These are phyloP conservation scores for Eospalax fontanierii DNA, from an alignment of 2,797 vertebrate genomes.

Conservation along the genomic window DNA sequence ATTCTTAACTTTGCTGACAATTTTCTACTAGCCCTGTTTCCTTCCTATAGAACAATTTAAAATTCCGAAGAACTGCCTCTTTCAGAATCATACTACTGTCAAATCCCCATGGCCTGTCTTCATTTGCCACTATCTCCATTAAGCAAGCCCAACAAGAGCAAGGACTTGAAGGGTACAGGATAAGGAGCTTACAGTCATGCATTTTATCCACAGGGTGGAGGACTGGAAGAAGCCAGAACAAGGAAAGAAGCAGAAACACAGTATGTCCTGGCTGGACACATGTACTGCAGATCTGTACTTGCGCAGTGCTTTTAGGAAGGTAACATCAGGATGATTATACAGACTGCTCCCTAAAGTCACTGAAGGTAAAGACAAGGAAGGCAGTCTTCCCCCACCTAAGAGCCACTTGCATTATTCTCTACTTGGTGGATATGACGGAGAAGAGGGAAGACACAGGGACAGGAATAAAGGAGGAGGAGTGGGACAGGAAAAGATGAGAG, in stretches of 20 bases:
- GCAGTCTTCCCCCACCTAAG: conserved; percentile 23
- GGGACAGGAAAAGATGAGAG: conserved; percentile 17
- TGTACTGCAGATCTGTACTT: not conserved
- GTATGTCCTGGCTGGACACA: not conserved
- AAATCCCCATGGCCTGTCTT: conserved; percentile 12
- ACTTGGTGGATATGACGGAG: conserved; percentile 47
- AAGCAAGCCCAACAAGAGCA: not conserved
- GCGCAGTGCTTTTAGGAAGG: not conserved
- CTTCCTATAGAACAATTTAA: conserved; percentile 56
- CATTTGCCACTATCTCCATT: conserved; percentile 28
- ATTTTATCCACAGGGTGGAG: not conserved
- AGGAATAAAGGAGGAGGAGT: not conserved
- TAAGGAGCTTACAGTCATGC: not conserved
- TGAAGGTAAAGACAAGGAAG: not conserved
- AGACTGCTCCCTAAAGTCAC: conserved; percentile 31
- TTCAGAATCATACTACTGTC: conserved; percentile 32
- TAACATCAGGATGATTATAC: not conserved
- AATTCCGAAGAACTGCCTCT: conserved; percentile 38
- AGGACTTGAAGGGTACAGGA: not conserved
- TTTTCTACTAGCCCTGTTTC: conserved; percentile 6
- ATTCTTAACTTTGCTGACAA: conserved; percentile 20
- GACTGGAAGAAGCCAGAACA: not conserved
- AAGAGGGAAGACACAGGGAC: conserved; percentile 31
- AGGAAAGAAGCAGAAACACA: conserved; percentile 40
- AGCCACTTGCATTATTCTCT: conserved; percentile 41